Conservation (phyloP, 2,113 vertebrate genomes). For the Calonectris borealis region DNA sequence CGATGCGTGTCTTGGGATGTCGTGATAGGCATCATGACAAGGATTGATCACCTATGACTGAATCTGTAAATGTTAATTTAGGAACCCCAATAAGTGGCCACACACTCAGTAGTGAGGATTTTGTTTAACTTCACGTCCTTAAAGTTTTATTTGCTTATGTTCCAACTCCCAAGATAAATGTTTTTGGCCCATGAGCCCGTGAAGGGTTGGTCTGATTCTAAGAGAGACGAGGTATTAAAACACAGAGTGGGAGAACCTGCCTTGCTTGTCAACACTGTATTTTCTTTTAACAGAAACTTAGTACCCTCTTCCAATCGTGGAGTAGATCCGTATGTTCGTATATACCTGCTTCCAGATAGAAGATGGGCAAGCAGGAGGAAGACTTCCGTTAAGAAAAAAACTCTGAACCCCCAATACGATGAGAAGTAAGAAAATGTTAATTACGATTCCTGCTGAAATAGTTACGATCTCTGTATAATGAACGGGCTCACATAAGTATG, state of each 20-base stretch:
- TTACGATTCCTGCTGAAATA: background rate
- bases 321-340: slow-evolving; percentile 88
- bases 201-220: background rate
- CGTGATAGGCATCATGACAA: background rate
- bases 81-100: background rate
- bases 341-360: slow-evolving; percentile 93
- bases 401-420: slow-evolving; percentile 84
- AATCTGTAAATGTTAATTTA: background rate
- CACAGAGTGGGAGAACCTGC: background rate
- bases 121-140: background rate
- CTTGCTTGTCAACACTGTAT: background rate
- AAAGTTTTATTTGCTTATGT: background rate
- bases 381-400: slow-evolving; percentile 87
- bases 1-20: background rate
- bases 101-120: background rate
- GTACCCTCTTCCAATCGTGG: slow-evolving; percentile 82
- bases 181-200: background rate
- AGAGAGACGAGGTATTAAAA: background rate
- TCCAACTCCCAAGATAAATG: background rate
- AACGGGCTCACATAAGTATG: background rate
- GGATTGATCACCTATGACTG: background rate
- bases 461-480: background rate
- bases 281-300: slow-evolving; percentile 80
- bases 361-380: slow-evolving; percentile 87
- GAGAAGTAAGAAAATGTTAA: slow-evolving; percentile 81